Percentiles rank a stretch among this genome's conserved stretches.
Conservation (phyloP, 2,888 invertebrate genomes). For the Noctuana brunneofusca region DNA sequence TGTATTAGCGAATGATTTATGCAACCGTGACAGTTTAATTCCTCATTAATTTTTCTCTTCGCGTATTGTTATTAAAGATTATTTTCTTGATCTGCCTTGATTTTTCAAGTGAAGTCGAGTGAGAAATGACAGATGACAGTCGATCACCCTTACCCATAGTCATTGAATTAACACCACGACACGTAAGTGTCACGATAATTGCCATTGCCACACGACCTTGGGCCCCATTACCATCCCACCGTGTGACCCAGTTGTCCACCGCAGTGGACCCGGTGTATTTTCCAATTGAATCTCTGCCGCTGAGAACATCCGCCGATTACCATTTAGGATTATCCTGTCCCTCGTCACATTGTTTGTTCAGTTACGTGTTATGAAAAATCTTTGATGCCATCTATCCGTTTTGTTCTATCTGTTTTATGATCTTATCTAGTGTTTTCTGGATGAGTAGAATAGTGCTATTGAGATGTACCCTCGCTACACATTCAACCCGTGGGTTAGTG, state of each 20-base stretch:
- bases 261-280: constrained; percentile 54
- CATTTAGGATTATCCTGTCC: constrained; percentile 29
- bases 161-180: constrained; percentile 36
- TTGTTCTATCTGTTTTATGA: neutral
- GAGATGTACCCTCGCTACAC: too few relatives aligned
- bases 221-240: constrained; percentile 54
- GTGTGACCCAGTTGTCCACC: constrained; percentile 56
- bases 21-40: too few relatives aligned
- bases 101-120: too few relatives aligned
- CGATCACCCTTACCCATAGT: constrained; percentile 6
- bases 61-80: too few relatives aligned
- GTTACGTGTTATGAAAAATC: constrained; percentile 23
- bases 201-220: constrained; percentile 58
- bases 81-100: too few relatives aligned
- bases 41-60: too few relatives aligned
- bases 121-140: neutral
- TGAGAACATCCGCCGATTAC: constrained; percentile 38
- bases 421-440: too few relatives aligned
- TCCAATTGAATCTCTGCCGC: constrained; percentile 52
- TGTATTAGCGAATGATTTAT: too few relatives aligned
- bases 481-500: too few relatives aligned
- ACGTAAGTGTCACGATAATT: constrained; percentile 43
- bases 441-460: too few relatives aligned
- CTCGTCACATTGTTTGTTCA: constrained; percentile 22
- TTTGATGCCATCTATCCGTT: neutral